A percentile compares a stretch with the other conserved stretches of the same genome.
Conservation (phyloP, 1,140 invertebrate genomes). For the Drosophila ficusphila region DNA sequence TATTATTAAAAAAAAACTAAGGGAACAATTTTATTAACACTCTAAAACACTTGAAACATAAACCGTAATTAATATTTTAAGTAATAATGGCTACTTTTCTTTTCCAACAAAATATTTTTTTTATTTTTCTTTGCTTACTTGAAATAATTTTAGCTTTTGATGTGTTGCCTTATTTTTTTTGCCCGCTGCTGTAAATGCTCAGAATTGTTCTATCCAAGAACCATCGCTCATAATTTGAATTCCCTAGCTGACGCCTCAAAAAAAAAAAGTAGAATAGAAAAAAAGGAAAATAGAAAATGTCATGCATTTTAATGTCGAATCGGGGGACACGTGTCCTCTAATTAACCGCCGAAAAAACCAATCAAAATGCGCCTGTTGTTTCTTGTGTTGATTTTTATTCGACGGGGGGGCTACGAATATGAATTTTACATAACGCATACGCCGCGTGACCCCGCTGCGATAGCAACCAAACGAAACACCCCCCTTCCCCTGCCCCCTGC, state of each 20-base stretch:
- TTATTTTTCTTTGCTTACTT: no score
- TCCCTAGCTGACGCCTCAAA: neutral
- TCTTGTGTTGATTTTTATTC: conserved; percentile 28
- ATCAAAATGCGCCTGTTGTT: conserved; percentile 29
- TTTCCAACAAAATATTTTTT: no score
- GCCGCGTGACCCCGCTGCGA: conserved; percentile 44
- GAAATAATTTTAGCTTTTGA: no score
- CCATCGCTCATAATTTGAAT: conserved; percentile 24
- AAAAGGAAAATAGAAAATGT: conserved; percentile 34
- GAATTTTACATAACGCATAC: conserved; percentile 59
- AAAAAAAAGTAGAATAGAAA: neutral
- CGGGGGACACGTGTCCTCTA: conserved; percentile 28
- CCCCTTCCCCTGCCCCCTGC: no score
- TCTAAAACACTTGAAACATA: no score
- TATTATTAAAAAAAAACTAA: no score
- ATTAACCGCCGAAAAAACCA: conserved; percentile 29
- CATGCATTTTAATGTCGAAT: conserved; percentile 37
- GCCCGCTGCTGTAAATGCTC: neutral
- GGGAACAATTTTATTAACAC: no score
- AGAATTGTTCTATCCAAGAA: neutral
- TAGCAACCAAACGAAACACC: no score
- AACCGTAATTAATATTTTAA: no score
- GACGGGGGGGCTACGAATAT: conserved; percentile 18
- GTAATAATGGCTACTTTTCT: no score
- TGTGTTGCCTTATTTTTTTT: neutral